These are phyloP conservation scores for Malurus cyaneus DNA, from an alignment of 2,113 vertebrate species.

Conservation along the genomic window DNA sequence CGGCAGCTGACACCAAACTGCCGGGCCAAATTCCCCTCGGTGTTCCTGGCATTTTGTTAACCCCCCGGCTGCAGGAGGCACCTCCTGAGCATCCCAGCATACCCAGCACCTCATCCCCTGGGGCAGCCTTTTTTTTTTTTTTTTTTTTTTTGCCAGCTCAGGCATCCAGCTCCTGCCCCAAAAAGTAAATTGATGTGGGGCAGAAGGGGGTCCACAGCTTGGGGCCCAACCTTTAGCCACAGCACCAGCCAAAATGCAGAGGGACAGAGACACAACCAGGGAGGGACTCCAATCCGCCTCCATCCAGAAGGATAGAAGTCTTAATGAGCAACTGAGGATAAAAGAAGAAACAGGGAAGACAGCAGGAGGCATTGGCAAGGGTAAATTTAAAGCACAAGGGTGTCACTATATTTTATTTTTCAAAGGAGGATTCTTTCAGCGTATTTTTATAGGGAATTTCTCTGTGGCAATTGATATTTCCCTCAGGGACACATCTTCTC, in stretches of 20 bases:
- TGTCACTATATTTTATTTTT: constrained; percentile 32
- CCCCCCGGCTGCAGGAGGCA: neutral
- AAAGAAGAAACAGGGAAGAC: neutral
- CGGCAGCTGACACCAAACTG: neutral
- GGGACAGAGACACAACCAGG: neutral
- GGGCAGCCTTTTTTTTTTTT: neutral
- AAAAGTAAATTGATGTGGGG: neutral
- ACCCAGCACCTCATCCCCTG: neutral
- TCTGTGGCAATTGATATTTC: constrained; percentile 46
- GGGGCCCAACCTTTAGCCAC: neutral
- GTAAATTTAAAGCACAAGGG: neutral
- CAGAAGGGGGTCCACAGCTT: neutral
- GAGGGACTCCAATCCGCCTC: neutral
- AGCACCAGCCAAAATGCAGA: neutral
- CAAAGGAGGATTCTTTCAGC: constrained; percentile 39
- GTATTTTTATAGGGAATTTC: constrained; percentile 51
- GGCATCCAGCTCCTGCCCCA: neutral
- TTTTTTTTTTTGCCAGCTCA: neutral
- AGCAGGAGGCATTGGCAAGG: neutral
- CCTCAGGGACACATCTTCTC: constrained; percentile 70
- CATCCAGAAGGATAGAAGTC: neutral
- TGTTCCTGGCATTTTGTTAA: neutral
- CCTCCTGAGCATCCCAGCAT: rapidly evolving
- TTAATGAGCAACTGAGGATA: neutral
- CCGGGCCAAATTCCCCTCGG: neutral